Conservation (phyloP, 2,113 vertebrate genomes). For the human (Homo sapiens) region GRCh38 chr14:52371001-52371500, state of each 20-base stretch:
- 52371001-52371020: background rate
- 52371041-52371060: background rate
- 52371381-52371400: background rate
- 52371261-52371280: background rate
- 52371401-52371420: background rate
- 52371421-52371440: background rate
- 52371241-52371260: constrained; percentile 11
- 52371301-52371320: background rate
- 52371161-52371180: background rate
- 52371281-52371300: background rate
- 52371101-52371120: background rate
- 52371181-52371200: background rate
- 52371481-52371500: background rate
- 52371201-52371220: background rate
- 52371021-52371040: background rate
- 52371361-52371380: background rate
- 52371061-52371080: background rate
- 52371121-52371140: background rate
- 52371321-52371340: background rate
- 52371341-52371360: background rate
- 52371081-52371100: background rate
- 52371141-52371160: background rate
- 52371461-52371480: constrained; percentile 16
- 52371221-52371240: background rate
- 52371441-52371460: constrained; percentile 12